Base-by-base conservation (phyloP, 2,888 invertebrate genomes). In the Heteropelma amictum region DNA sequence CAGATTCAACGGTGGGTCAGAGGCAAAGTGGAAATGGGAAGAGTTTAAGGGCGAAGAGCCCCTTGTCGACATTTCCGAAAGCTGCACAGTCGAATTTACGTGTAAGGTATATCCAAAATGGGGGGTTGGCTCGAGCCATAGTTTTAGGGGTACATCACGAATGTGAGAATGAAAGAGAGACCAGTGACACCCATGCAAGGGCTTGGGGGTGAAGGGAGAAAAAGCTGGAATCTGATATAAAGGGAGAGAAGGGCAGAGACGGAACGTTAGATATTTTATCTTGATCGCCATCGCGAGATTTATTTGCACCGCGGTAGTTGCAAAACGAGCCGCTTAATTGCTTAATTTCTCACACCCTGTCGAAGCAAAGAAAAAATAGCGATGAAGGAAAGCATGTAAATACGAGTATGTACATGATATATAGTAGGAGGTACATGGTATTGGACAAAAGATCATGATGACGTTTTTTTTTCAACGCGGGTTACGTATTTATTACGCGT, bases 281-380 rank as follows among this genome's bases (percentile, higher is more conserved):
- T 33, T 28, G n/a, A 10, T 33, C 4, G 47, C 8, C 14, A 17
- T 19, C 19, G 30, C 49, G 47, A 51, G 54, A 54, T 71, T 71
- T 49, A 75, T 71, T 56, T 30, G 49, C 49, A 49, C 56, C 60
- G 40, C 67, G 51, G n/a, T n/a, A 54, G 51, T 23, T 14, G 38
- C 74, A 61, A 65, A 69, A 74, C 58, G 56, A 74, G 35, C 69
- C 58, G 61, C 72, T 86, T 87, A 87, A 88, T 87, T 87, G 86
- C 85, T 87, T 85, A 85, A 88, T 86, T 86, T 87, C 7, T 23
- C 86, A 86, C 87, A 86, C 84, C 83, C 83, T 45, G 40, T 40
- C 30, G 8, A 26, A 28, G 47, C 61, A 14, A 67, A 61, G 14
- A 38, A 26, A 53, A 56, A n/a, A 17, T n/a, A 58, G 45, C 23